A percentile compares a stretch with the other conserved stretches of the same genome.
These are phyloP conservation scores for Peribatodes rhomboidaria DNA, from an alignment of 2,888 invertebrate genomes.

Conservation along the genomic window DNA sequence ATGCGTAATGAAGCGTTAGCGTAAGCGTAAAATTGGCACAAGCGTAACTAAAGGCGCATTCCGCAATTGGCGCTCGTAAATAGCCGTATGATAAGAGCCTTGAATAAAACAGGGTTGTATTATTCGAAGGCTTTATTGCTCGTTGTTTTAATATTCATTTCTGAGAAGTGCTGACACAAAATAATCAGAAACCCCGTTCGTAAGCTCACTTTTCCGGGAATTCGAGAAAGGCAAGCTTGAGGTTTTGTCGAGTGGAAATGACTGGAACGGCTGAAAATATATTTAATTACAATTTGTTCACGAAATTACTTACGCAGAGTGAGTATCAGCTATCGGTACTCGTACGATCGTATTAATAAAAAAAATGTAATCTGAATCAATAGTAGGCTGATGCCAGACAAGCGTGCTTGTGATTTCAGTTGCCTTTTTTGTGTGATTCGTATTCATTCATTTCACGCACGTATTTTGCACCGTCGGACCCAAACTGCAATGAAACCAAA, in stretches of 20 bases:
- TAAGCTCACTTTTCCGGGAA: background rate
- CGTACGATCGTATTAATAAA: background rate
- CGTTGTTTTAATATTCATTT: conserved; percentile 18
- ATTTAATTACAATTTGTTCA: background rate
- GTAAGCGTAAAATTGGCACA: conserved; percentile 23
- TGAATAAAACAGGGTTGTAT: conserved; percentile 17
- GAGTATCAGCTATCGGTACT: background rate
- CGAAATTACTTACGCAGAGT: background rate
- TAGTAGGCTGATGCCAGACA: background rate
- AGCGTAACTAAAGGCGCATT: conserved; percentile 28
- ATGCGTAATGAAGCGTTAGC: conserved; percentile 23
- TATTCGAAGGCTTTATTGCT: conserved; percentile 9
- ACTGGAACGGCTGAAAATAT: background rate
- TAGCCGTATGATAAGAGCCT: conserved; percentile 25
- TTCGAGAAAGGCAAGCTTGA: background rate
- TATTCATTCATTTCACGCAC: background rate
- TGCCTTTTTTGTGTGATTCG: background rate
- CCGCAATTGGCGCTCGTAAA: conserved; percentile 22
- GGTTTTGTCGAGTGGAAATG: background rate
- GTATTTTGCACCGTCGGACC: background rate
- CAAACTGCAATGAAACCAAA: background rate
- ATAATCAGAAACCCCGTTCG: conserved; percentile 1
- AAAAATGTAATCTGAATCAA: background rate
- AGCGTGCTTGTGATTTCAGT: background rate
- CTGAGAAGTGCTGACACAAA: conserved; percentile 9